phyloP scores from a whole-genome alignment of 1,140 invertebrate genomes.

The Catajapyx aquilonaris region DNA sequence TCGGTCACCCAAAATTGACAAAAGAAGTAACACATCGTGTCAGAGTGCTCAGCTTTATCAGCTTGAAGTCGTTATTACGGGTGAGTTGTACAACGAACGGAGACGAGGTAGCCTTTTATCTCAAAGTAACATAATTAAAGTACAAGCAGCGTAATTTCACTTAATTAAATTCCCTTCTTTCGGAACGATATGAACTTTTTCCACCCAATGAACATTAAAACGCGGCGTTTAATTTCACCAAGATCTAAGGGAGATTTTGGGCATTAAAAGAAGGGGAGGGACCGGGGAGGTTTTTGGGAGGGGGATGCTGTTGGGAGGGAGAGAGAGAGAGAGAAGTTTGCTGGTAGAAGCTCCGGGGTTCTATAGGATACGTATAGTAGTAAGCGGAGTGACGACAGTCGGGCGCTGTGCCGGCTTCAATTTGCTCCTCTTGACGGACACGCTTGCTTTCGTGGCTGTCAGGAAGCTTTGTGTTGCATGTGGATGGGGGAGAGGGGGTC shows the following conservation, averaged over 20 bases:
- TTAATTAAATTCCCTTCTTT: slow-evolving; percentile 30
- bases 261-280: slow-evolving; percentile 19
- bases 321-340: no score
- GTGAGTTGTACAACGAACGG: slow-evolving; percentile 8
- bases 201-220: slow-evolving; percentile 25
- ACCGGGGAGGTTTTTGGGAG: no score
- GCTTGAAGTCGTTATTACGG: slow-evolving; percentile 2
- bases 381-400: no score
- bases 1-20: slow-evolving; percentile 6
- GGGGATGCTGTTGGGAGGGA: no score
- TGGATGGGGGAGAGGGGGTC: no score
- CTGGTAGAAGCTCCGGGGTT: no score
- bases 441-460: no score
- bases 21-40: slow-evolving; percentile 10
- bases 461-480: no score
- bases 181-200: slow-evolving; percentile 23
- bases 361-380: no score
- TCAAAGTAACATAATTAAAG: slow-evolving; percentile 29
- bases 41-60: slow-evolving; percentile 9
- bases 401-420: no score
- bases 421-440: no score
- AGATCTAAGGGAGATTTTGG: slow-evolving; percentile 23
- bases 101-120: slow-evolving; percentile 13
- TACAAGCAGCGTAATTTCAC: slow-evolving; percentile 29
- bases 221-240: slow-evolving; percentile 26